Conservation (phyloP, 1,140 invertebrate genomes). For the Paralvinella palmiformis region DNA sequence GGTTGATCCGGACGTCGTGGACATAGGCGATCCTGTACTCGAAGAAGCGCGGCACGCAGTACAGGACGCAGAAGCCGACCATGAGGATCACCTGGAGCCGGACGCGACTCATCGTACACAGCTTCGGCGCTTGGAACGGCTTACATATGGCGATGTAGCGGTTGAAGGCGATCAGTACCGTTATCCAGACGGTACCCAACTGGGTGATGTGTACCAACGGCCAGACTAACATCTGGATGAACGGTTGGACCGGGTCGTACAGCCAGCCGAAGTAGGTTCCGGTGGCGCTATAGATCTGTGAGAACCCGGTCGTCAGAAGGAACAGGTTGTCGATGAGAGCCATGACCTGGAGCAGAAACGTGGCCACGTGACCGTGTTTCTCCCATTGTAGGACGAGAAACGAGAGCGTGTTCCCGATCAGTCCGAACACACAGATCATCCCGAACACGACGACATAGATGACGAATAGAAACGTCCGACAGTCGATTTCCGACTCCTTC, state of each 20-base stretch:
- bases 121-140: constrained; percentile 14
- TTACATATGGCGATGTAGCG: constrained; percentile 19
- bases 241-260: not conserved
- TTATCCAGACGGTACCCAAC: constrained; percentile 21
- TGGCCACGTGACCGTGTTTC: constrained; percentile 14
- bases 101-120: constrained; percentile 11
- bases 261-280: not conserved
- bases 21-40: constrained; percentile 6
- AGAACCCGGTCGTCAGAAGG: constrained; percentile 11
- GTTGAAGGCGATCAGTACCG: constrained; percentile 19
- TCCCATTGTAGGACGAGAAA: constrained; percentile 15
- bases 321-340: constrained; percentile 16
- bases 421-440: constrained; percentile 12
- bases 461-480: constrained; percentile 8
- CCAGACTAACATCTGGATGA: not conserved
- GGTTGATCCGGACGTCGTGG: not conserved
- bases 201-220: constrained; percentile 18
- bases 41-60: constrained; percentile 16
- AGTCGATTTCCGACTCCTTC: not conserved
- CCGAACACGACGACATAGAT: constrained; percentile 15
- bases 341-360: constrained; percentile 17
- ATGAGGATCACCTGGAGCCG: constrained; percentile 12
- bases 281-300: constrained; percentile 7
- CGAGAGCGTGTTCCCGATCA: constrained; percentile 14
- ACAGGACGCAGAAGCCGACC: constrained; percentile 6